Percentiles rank a stretch among this genome's conserved stretches.
Conservation (phyloP, 2,113 vertebrate genomes). For the Lepus americanus region DNA sequence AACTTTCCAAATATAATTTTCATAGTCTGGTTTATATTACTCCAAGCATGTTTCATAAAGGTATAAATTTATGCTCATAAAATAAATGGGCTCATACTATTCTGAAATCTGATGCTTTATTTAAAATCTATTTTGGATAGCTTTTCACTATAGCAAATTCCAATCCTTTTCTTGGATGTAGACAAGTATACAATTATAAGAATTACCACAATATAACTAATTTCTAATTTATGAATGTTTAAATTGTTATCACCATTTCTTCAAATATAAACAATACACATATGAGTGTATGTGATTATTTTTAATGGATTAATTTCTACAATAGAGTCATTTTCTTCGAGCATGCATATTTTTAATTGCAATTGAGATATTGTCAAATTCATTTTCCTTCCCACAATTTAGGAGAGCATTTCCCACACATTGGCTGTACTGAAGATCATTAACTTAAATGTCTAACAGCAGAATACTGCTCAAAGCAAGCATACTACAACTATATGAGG, state of each 20-base stretch:
- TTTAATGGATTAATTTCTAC: neutral
- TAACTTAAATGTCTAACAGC: neutral
- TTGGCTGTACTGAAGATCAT: neutral
- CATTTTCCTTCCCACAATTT: neutral
- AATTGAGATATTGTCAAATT: slow-evolving; percentile 8
- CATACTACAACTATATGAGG: neutral
- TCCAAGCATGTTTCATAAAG: neutral
- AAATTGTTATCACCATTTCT: neutral
- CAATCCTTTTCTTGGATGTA: neutral
- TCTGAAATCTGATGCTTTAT: slow-evolving; percentile 3
- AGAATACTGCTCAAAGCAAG: neutral
- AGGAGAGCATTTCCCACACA: neutral
- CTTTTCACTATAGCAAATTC: neutral
- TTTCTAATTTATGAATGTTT: neutral
- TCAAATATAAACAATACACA: neutral
- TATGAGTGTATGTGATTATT: neutral
- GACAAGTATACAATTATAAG: neutral
- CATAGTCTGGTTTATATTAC: neutral
- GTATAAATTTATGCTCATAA: neutral
- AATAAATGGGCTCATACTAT: neutral
- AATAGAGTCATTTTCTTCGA: slow-evolving; percentile 4
- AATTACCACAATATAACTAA: neutral
- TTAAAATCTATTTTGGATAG: slow-evolving; percentile 19
- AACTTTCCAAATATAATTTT: slow-evolving; percentile 20
- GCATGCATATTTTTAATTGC: neutral